Percentiles rank a stretch among this genome's conserved stretches.
phyloP scores from a whole-genome alignment of 53 echinoderm and acorn worm genomes.

The Holothuria scabra region DNA sequence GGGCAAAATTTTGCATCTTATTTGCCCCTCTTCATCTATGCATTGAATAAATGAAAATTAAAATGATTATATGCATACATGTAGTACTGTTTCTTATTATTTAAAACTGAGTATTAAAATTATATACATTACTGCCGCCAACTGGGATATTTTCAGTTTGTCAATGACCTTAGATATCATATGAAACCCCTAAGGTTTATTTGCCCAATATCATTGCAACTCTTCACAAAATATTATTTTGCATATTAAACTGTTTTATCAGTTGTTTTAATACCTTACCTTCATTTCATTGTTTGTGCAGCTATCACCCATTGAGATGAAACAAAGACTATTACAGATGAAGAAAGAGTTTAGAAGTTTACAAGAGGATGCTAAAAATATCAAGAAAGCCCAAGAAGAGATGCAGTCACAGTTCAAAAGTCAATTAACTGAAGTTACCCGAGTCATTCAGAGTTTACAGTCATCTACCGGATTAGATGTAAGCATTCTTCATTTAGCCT shows the following conservation, averaged over 20 bases:
- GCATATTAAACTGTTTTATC: not conserved
- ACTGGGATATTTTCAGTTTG: too few species aligned
- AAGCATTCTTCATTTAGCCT: not conserved
- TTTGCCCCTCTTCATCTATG: too few species aligned
- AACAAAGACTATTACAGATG: slow-evolving; percentile 75
- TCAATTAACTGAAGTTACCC: slow-evolving; percentile 69
- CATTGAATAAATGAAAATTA: too few species aligned
- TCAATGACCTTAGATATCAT: too few species aligned
- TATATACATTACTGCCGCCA: too few species aligned
- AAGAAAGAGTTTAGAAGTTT: slow-evolving; percentile 84
- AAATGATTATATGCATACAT: too few species aligned
- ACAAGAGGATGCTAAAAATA: slow-evolving; percentile 78
- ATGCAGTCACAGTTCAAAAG: slow-evolving; percentile 72
- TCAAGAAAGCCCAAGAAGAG: slow-evolving; percentile 85
- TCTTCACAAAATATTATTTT: not conserved
- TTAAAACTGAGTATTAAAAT: too few species aligned
- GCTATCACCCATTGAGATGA: slow-evolving; percentile 71
- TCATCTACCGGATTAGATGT: slow-evolving; percentile 57
- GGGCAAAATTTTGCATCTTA: too few species aligned
- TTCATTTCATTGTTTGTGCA: not conserved
- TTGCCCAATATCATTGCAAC: too few species aligned
- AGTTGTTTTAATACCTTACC: too few species aligned
- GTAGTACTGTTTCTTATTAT: too few species aligned
- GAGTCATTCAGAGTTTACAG: slow-evolving; percentile 69
- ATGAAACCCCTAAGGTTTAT: too few species aligned